Conservation (phyloP, 2,113 vertebrate genomes). For the Cyprinus carpio region DNA sequence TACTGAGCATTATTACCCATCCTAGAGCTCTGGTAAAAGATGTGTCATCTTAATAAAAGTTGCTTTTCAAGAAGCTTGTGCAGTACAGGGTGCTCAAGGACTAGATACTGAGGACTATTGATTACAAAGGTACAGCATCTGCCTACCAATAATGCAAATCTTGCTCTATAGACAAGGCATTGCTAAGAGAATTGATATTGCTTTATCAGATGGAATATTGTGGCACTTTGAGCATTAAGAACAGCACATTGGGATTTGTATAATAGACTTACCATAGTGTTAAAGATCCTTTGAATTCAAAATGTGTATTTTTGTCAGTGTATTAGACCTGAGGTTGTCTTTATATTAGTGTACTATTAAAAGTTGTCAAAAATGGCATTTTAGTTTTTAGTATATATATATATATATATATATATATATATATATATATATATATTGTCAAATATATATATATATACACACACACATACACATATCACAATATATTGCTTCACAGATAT, state of each 20-base stretch:
- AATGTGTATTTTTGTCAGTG: neutral
- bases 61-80: neutral
- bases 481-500: too few species aligned
- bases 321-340: neutral
- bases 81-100: neutral
- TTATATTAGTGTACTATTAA: neutral
- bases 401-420: too few species aligned
- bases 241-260: neutral
- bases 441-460: too few species aligned
- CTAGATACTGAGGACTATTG: neutral
- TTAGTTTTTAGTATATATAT: too few species aligned
- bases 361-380: neutral
- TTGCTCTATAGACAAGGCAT: neutral
- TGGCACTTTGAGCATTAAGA: too few species aligned
- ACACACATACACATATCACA: too few species aligned
- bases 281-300: neutral
- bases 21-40: neutral
- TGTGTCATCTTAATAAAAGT: neutral
- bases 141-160: neutral
- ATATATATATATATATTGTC: too few species aligned
- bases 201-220: neutral
- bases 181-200: neutral
- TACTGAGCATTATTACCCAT: neutral
- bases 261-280: neutral
- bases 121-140: slow-evolving; percentile 25